Percentiles rank a stretch among this genome's conserved stretches.
Conservation (phyloP, 2,113 vertebrate species). For the Mastomys coucha region DNA sequence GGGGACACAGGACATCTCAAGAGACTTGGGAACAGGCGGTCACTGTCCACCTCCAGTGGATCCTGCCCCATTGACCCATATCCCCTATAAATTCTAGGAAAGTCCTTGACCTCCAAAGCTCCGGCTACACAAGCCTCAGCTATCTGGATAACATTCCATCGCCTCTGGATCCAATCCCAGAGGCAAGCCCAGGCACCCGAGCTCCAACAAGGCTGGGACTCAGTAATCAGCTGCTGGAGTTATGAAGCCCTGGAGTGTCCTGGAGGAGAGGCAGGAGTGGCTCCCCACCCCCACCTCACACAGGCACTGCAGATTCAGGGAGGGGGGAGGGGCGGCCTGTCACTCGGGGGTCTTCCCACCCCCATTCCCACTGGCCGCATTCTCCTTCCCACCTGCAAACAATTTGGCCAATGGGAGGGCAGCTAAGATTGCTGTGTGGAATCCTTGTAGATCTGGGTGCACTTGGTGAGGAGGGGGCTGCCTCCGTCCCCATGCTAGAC, state of each 20-base stretch:
- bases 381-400: constrained; percentile 83
- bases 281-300: constrained; percentile 59
- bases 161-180: constrained; percentile 81
- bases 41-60: not conserved
- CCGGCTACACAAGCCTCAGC: constrained; percentile 72
- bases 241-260: constrained; percentile 58
- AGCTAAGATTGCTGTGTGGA: constrained; percentile 71
- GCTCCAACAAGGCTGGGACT: constrained; percentile 68
- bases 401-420: constrained; percentile 83
- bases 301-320: not conserved
- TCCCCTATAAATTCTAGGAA: constrained; percentile 43
- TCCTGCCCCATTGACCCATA: not conserved
- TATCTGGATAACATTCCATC: constrained; percentile 80
- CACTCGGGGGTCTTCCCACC: constrained; percentile 54
- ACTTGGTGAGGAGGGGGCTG: constrained; percentile 14
- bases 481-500: constrained; percentile 25
- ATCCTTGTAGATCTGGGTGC: constrained; percentile 70
- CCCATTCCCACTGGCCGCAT: not conserved
- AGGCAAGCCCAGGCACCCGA: constrained; percentile 77
- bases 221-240: constrained; percentile 75
- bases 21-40: not conserved
- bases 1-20: not conserved
- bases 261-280: not conserved
- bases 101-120: constrained; percentile 67
- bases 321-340: constrained; percentile 53